Percentiles rank a stretch among this genome's conserved stretches.
Evolutionary conservation across 2,113 vertebrate species (phyloP).

Genomic region (Axis porcinus): DNA sequence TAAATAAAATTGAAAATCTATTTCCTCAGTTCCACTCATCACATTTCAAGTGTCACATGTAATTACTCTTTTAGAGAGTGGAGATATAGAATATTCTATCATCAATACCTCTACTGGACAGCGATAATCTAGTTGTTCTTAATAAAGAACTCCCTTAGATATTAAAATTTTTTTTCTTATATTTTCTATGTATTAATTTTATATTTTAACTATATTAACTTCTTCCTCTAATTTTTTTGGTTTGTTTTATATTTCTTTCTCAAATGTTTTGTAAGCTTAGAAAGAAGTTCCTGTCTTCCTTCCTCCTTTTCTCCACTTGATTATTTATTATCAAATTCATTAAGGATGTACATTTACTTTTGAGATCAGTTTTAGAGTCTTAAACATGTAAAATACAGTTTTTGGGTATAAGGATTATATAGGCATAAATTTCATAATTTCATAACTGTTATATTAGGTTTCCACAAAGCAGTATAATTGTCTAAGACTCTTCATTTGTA

Average conservation of each 20-base stretch:
- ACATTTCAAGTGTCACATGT: not conserved
- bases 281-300: not conserved
- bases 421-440: not conserved
- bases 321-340: not conserved
- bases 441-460: not conserved
- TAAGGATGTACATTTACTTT: not conserved
- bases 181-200: not conserved
- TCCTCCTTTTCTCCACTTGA: not conserved
- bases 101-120: not conserved
- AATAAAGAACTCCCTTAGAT: not conserved
- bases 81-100: not conserved
- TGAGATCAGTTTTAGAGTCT: not conserved
- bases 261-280: not conserved
- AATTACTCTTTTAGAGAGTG: not conserved
- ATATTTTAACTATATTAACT: not conserved
- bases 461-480: not conserved
- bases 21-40: not conserved
- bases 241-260: not conserved
- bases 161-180: not conserved
- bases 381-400: not conserved
- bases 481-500: not conserved
- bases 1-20: not conserved
- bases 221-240: not conserved
- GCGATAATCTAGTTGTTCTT: not conserved
- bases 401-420: not conserved